Conservation (phyloP, 2,797 vertebrate genomes). For the Falco concolor region DNA sequence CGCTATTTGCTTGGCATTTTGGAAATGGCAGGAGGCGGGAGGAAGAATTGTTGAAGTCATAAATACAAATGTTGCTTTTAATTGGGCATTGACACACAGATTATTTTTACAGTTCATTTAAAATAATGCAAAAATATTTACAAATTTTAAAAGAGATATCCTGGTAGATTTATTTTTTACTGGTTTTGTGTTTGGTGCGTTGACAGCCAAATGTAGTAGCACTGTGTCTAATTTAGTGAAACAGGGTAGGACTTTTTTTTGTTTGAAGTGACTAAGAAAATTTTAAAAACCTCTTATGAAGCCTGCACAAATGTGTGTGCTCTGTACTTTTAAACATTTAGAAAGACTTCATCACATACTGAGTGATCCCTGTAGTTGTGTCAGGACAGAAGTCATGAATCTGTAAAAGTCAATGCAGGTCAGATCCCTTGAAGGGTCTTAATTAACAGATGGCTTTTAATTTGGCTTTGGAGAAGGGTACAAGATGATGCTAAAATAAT, state of each 20-base stretch:
- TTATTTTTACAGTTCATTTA: not conserved
- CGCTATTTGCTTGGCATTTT: not conserved
- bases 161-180: not conserved
- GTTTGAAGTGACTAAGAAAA: not conserved
- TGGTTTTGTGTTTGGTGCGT: not conserved
- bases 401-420: not conserved
- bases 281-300: not conserved
- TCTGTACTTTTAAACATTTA: not conserved
- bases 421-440: not conserved
- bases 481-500: not conserved
- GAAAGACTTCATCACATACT: not conserved
- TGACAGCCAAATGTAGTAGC: not conserved
- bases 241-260: not conserved
- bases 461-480: not conserved
- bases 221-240: not conserved
- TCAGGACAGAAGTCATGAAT: not conserved
- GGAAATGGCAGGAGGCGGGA: not conserved
- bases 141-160: not conserved
- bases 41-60: not conserved
- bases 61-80: not conserved
- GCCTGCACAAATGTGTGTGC: rapidly evolving
- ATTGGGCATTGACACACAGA: not conserved
- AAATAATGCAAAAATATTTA: not conserved
- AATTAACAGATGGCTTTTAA: not conserved
- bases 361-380: not conserved